Evolutionary conservation across 2,113 vertebrate genomes (phyloP).

Genomic region (Notarius lentiginosus): DNA sequence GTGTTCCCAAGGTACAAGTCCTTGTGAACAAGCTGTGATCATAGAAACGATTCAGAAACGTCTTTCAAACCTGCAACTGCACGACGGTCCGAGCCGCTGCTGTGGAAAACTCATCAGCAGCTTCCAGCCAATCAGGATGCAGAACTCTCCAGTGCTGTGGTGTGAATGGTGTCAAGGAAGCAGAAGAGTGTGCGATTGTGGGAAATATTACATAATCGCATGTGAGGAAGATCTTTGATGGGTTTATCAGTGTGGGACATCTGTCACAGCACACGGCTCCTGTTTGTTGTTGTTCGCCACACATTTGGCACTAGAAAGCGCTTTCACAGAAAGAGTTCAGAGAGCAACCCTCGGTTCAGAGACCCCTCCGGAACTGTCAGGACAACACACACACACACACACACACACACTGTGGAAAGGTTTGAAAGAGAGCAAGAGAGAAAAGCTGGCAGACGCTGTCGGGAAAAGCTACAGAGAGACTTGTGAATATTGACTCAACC

Average conservation of each 20-base stretch:
- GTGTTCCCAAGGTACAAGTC: not conserved
- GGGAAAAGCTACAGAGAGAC: slow-evolving; percentile 9
- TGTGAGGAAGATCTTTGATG: slow-evolving; percentile 58
- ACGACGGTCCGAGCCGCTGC: not conserved
- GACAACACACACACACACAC: slow-evolving; percentile 36
- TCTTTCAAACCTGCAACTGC: not conserved
- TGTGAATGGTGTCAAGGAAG: slow-evolving; percentile 1
- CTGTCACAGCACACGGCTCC: slow-evolving; percentile 64
- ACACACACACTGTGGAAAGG: slow-evolving; percentile 30
- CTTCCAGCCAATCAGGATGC: not conserved
- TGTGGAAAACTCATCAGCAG: not conserved
- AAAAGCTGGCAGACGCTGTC: slow-evolving; percentile 11
- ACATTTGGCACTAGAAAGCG: slow-evolving; percentile 67
- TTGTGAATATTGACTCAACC: slow-evolving; percentile 39
- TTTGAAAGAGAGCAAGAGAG: not conserved
- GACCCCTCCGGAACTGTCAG: slow-evolving; percentile 28
- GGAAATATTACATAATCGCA: slow-evolving; percentile 48
- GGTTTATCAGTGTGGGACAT: slow-evolving; percentile 71
- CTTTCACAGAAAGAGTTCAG: slow-evolving; percentile 69
- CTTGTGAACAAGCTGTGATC: not conserved
- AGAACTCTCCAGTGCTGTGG: not conserved
- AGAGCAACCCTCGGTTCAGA: slow-evolving; percentile 59
- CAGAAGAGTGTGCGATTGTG: slow-evolving; percentile 44
- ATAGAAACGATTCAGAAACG: not conserved
- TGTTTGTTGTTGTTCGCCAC: slow-evolving; percentile 73